Evolutionary conservation across 2,113 vertebrate species (phyloP).

Genomic region (Rhodinocichla rosea): DNA sequence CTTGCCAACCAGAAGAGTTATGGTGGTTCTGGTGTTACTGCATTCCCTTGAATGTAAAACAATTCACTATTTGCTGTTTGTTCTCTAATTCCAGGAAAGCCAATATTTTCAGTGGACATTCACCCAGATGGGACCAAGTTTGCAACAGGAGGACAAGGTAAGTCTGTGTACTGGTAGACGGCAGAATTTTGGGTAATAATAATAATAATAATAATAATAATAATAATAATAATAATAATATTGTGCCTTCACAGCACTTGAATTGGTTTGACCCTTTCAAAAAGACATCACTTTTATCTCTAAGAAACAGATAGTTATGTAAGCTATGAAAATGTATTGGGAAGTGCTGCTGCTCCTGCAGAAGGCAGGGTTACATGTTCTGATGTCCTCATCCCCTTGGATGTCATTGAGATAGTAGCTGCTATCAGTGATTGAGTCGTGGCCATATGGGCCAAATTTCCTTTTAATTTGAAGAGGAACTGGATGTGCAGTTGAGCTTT

Average conservation of each 20-base stretch:
- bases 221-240: neutral
- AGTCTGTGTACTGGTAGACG: neutral
- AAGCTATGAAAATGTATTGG: neutral
- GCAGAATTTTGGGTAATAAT: neutral
- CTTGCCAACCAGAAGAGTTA: neutral
- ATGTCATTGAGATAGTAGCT: neutral
- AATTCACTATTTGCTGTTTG: neutral
- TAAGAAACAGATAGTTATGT: neutral
- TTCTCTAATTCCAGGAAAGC: slow-evolving; percentile 84
- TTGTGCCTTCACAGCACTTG: neutral
- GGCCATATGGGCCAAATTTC: neutral
- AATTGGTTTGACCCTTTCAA: neutral
- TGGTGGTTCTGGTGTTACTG: neutral
- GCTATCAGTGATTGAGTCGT: neutral
- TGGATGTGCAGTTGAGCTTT: neutral
- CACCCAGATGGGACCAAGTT: slow-evolving; percentile 98
- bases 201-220: neutral
- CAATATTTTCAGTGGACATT: slow-evolving; percentile 98
- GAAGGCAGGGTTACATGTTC: neutral
- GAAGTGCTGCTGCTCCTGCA: neutral
- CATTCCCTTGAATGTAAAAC: neutral
- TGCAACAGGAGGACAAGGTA: slow-evolving; percentile 97
- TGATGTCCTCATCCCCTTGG: neutral
- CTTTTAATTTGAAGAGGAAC: neutral
- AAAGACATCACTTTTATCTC: neutral